A percentile compares a stretch with the other conserved stretches of the same genome.
Evolutionary conservation across 2,113 vertebrate genomes (phyloP).

Genomic region (Rhinopomastus cyanomelas): DNA sequence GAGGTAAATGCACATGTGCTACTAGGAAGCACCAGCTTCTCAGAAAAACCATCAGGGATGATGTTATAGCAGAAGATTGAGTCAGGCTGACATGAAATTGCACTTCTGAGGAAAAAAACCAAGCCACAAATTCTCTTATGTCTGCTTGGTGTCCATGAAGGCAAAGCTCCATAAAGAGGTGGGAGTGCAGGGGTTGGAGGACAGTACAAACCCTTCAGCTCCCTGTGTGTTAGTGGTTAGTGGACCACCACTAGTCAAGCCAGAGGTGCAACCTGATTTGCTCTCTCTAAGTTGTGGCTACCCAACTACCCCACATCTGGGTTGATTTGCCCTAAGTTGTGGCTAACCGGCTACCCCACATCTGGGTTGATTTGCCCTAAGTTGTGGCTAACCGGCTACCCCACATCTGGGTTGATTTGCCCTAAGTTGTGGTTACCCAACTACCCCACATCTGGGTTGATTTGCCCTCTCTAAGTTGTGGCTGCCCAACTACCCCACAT

Average conservation of each 20-base stretch:
- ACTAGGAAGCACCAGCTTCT: not conserved
- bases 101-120: not conserved
- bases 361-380: not conserved
- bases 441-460: not conserved
- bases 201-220: not conserved
- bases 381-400: not conserved
- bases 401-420: not conserved
- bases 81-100: not conserved
- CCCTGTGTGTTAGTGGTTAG: not conserved
- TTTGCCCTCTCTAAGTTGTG: not conserved
- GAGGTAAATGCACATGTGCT: fast-evolving
- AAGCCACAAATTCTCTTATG: not conserved
- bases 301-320: not conserved
- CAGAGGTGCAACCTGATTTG: not conserved
- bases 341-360: not conserved
- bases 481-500: not conserved
- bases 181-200: not conserved
- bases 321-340: not conserved
- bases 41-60: not conserved
- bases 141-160: not conserved
- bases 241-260: not conserved
- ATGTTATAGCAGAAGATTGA: not conserved
- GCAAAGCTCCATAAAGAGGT: not conserved
- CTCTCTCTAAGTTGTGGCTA: not conserved
- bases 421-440: not conserved